These are phyloP conservation scores for Ceyx melanurus DNA, from an alignment of 2,113 vertebrate genomes.

Conservation along the genomic window DNA sequence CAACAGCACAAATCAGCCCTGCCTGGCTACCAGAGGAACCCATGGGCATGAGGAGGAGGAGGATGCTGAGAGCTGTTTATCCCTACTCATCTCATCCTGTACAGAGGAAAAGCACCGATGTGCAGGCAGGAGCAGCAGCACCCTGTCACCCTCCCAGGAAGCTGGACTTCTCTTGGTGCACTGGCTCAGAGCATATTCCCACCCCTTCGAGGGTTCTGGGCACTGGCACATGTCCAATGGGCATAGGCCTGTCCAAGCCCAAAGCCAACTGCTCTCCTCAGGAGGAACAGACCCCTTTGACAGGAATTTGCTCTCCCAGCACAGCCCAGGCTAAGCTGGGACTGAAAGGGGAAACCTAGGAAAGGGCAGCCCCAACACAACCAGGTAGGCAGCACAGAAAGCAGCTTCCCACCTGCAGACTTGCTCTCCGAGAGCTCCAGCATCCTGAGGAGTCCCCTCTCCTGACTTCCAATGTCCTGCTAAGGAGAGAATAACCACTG, in stretches of 20 bases:
- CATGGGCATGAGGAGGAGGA: too few relatives aligned
- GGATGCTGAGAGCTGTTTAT: not conserved
- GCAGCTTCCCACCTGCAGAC: constrained; percentile 65
- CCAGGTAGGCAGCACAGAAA: not conserved
- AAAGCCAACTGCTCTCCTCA: not conserved
- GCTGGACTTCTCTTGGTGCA: not conserved
- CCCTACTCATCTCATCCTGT: not conserved
- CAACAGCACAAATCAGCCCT: not conserved
- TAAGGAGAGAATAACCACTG: constrained; percentile 12
- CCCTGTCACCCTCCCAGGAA: not conserved
- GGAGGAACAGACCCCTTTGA: not conserved
- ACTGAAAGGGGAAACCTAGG: not conserved
- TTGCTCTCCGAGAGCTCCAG: constrained; percentile 76
- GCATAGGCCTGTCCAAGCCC: not conserved
- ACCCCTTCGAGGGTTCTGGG: not conserved
- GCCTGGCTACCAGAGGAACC: not conserved
- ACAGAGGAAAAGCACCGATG: fast-evolving
- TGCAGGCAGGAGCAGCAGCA: not conserved
- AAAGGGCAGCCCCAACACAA: not conserved
- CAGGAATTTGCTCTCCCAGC: not conserved
- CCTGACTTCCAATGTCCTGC: constrained; percentile 49
- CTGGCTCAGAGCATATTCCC: not conserved
- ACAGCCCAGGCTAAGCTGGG: fast-evolving
- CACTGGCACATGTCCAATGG: fast-evolving
- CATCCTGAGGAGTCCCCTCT: constrained; percentile 74